A percentile compares a stretch with the other conserved stretches of the same genome.
Conservation (phyloP, 2,888 invertebrate genomes). For the Eupithecia vulgata region DNA sequence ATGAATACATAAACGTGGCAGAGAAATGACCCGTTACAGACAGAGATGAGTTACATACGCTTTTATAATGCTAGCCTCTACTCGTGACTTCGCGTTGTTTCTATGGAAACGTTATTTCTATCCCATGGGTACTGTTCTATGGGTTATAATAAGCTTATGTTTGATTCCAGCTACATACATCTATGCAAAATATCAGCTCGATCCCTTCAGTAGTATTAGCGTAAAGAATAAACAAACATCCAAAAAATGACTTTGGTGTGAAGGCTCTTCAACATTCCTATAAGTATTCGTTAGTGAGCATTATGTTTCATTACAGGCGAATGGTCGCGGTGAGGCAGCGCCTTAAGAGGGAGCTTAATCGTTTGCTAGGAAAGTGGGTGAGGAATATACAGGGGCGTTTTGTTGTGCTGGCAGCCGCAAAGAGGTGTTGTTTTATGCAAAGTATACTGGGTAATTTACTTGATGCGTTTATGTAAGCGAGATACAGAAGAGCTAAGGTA, state of each 20-base stretch:
- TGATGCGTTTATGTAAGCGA: constrained; percentile 8
- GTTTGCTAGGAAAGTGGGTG: background rate
- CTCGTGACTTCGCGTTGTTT: no score
- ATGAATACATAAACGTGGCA: no score
- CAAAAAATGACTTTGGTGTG: background rate
- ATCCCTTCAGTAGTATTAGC: no score
- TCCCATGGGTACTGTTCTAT: no score
- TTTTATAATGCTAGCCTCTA: no score
- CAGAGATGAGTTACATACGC: no score
- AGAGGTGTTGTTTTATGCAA: constrained; percentile 4
- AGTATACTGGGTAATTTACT: constrained; percentile 2
- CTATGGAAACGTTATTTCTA: no score
- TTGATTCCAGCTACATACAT: no score
- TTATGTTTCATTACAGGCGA: background rate
- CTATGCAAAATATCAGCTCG: no score
- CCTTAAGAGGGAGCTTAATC: constrained; percentile 4
- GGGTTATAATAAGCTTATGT: no score
- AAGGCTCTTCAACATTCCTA: background rate
- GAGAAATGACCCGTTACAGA: no score
- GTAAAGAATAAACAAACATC: no score
- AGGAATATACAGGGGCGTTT: constrained; percentile 8
- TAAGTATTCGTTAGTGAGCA: background rate
- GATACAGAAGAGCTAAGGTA: background rate
- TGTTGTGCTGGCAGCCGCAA: background rate
- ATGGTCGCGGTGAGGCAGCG: background rate